These are phyloP conservation scores for Arge pagana DNA, from an alignment of 2,888 invertebrate species.

Conservation along the genomic window DNA sequence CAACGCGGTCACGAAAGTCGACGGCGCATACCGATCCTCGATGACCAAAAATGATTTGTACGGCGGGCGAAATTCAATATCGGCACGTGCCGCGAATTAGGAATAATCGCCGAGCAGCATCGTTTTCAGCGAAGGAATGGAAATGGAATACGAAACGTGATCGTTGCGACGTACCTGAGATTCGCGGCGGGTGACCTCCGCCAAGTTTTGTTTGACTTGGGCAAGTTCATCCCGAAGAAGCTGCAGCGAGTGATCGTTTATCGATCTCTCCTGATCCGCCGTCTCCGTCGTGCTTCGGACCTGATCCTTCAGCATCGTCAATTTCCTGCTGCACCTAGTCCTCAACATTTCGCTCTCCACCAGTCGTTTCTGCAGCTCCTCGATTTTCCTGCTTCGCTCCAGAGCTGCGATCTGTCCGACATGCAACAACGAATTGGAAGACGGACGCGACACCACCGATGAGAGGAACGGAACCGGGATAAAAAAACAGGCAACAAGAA, in stretches of 20 bases:
- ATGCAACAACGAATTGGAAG: no score
- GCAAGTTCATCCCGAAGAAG: slow-evolving; percentile 77
- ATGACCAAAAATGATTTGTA: slow-evolving; percentile 3
- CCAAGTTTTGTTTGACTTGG: slow-evolving; percentile 73
- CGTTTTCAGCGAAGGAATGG: no score
- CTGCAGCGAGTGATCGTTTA: slow-evolving; percentile 71
- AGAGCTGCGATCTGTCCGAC: slow-evolving; percentile 74
- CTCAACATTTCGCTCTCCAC: slow-evolving; percentile 81
- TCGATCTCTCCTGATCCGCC: slow-evolving; percentile 70
- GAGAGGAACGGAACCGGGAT: background rate
- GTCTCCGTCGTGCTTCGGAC: slow-evolving; percentile 70
- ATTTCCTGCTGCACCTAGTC: slow-evolving; percentile 74
- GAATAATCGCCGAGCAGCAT: slow-evolving; percentile 11
- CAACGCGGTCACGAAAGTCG: slow-evolving; percentile 7
- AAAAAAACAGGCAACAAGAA: background rate
- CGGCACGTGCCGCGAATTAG: slow-evolving; percentile 4
- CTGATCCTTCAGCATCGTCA: slow-evolving; percentile 74
- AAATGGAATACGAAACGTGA: no score
- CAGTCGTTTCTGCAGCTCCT: slow-evolving; percentile 79
- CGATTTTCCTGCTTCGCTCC: slow-evolving; percentile 81
- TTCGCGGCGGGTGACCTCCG: slow-evolving; percentile 73
- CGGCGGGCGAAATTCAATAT: background rate
- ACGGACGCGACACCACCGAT: background rate
- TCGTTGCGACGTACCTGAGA: slow-evolving; percentile 61
- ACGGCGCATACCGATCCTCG: slow-evolving; percentile 4